These are phyloP conservation scores for Sebastes fasciatus DNA, from an alignment of 2,113 vertebrate genomes.

Conservation along the genomic window DNA sequence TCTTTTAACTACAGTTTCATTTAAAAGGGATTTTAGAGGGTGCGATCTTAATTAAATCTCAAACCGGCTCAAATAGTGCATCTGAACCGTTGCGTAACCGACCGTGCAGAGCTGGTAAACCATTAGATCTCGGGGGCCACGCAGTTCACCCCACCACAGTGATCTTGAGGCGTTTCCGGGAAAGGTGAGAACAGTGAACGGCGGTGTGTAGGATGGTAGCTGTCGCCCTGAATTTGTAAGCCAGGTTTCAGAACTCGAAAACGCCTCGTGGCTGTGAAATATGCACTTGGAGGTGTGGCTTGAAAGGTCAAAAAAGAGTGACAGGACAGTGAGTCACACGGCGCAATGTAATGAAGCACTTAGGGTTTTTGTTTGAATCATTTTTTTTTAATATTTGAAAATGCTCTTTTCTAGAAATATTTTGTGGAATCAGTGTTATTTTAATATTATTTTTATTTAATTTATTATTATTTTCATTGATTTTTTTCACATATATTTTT, in stretches of 20 bases:
- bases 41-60: conserved; percentile 99
- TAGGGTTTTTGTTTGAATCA: neutral
- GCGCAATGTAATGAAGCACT: neutral
- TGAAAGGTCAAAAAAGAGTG: conserved; percentile 53
- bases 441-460: neutral
- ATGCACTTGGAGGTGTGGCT: conserved; percentile 53
- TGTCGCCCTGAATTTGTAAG: conserved; percentile 31
- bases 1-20: conserved; percentile 92
- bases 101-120: conserved; percentile 87
- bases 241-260: conserved; percentile 23
- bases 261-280: conserved; percentile 24
- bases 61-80: conserved; percentile 91
- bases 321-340: conserved; percentile 39
- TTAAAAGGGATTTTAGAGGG: conserved; percentile 93
- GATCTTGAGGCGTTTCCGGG: conserved; percentile 8
- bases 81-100: conserved; percentile 90
- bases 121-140: conserved; percentile 62
- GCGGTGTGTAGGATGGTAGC: conserved; percentile 6
- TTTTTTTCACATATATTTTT: neutral
- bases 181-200: conserved; percentile 32
- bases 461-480: neutral
- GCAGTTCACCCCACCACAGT: conserved; percentile 16
- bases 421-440: neutral
- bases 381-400: neutral
- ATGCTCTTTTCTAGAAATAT: neutral